Percentiles rank a stretch among this genome's conserved stretches.
phyloP scores from a whole-genome alignment of 1,140 invertebrate species.

The Drosophila melanica region DNA sequence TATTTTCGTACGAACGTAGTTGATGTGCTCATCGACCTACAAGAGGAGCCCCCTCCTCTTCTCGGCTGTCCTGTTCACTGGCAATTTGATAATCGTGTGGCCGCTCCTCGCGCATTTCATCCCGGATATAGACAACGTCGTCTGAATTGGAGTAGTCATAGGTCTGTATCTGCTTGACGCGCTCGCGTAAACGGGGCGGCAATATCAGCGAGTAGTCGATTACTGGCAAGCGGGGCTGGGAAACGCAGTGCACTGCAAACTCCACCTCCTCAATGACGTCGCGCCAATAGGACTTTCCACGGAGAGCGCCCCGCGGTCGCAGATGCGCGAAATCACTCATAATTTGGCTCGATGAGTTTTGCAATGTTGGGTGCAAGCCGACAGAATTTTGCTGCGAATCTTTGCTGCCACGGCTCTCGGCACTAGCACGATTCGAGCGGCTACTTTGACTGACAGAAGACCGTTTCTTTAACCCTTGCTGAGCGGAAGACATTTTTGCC shows the following conservation, averaged over 20 bases:
- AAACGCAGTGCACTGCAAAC: conserved; percentile 49
- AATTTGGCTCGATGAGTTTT: conserved; percentile 38
- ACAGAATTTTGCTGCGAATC: neutral
- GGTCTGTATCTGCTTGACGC: conserved; percentile 69
- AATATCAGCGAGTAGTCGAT: conserved; percentile 73
- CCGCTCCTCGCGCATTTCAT: conserved; percentile 63
- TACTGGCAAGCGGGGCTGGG: conserved; percentile 56
- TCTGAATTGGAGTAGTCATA: conserved; percentile 76
- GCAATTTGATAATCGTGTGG: conserved; percentile 59
- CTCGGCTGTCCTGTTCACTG: conserved; percentile 53
- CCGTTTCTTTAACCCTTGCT: neutral
- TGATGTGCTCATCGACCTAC: conserved; percentile 14
- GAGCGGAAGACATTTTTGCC: neutral
- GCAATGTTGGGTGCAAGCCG: no score
- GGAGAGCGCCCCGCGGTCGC: conserved; percentile 24
- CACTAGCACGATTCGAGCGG: neutral
- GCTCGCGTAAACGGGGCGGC: conserved; percentile 55
- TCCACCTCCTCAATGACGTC: conserved; percentile 66
- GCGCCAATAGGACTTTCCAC: conserved; percentile 59
- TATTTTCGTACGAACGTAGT: neutral
- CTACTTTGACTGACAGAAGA: neutral
- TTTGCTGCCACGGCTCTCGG: neutral
- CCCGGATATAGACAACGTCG: conserved; percentile 64
- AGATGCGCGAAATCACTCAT: conserved; percentile 53
- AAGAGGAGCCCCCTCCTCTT: conserved; percentile 48